Evolutionary conservation across 2,797 vertebrate genomes (phyloP).

Genomic region (Pteropus rufus): DNA sequence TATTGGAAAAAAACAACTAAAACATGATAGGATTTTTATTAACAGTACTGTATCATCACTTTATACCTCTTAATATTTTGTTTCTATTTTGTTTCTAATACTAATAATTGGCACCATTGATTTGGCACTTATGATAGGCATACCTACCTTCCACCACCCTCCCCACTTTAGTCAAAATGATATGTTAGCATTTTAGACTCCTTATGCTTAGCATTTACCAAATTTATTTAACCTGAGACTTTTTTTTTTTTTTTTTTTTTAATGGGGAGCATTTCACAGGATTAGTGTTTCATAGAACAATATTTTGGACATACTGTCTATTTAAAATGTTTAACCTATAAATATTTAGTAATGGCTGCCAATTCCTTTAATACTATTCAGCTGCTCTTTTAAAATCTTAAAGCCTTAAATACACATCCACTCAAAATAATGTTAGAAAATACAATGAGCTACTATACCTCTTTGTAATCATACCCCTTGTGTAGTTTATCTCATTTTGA

Average conservation of each 20-base stretch:
- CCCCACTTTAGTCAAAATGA: not conserved
- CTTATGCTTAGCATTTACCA: not conserved
- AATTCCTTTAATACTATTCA: not conserved
- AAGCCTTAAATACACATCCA: not conserved
- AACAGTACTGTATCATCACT: not conserved
- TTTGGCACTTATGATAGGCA: not conserved
- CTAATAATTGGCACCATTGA: not conserved
- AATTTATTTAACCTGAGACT: not conserved
- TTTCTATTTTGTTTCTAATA: not conserved
- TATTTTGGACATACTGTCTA: slow-evolving; percentile 4
- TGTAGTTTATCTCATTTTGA: not conserved
- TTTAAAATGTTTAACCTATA: slow-evolving; percentile 10
- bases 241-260: not conserved
- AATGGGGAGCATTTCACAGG: not conserved
- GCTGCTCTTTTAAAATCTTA: not conserved
- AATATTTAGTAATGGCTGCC: not conserved
- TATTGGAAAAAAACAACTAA: not conserved
- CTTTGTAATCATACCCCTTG: not conserved
- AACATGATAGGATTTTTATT: not conserved
- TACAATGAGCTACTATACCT: not conserved
- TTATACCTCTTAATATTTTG: not conserved
- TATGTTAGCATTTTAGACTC: slow-evolving; percentile 3
- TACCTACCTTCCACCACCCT: not conserved
- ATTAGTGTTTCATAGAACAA: slow-evolving; percentile 8
- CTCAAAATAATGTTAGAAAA: not conserved